Evolutionary conservation across 2,797 vertebrate species (phyloP), one percentile per base, ranked within the genome.

Genomic region (Artibeus lituratus): DNA sequence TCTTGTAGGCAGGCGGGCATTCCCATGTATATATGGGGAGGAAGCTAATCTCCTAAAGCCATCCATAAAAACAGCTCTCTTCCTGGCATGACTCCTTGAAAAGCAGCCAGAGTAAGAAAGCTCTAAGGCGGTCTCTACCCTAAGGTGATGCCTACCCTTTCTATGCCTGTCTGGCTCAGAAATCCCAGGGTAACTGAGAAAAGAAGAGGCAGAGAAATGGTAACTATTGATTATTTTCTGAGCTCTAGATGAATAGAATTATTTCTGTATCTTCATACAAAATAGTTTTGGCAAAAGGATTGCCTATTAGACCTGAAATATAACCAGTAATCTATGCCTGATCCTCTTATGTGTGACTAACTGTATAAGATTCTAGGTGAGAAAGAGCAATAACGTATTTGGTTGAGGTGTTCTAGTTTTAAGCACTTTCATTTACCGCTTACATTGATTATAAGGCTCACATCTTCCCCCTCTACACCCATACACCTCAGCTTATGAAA

Each of bases 241-340:
- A 83, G 26, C n/a, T 57, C 49, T 82, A 83, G 53, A 32, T 89
- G 95, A 96, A 65, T 69, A 74, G 19, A 90, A 80, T 96, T 80
- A 95, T 44, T 93, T 78, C 84, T 92, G 4, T 35, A 19, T 65
- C 51, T n/a, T 76, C 55, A 32, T 89, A 67, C 15, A 24, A 80
- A 96, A 83, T 51, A 90, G n/a, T 94, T 62, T 92, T 85, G 62
- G 80, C 37, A 70, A 70, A 95, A 91, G 35, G 44, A 24, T 81
- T 87, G 4, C 39, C 92, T 81, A 74, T 88, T 51, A 39, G n/a
- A 65, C 57, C 86, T 91, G 57, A 92, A 44, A 26, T 74, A 47
- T 35, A 85, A 59, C 12, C 32, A 49, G 49, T 80, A 26, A 53
- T 88, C 32, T 86, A 2, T 88, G 70, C 5, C 10, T 87, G 11